Percentiles rank a stretch among this genome's conserved stretches.
Evolutionary conservation across 1,140 invertebrate species (phyloP).

Genomic region (Pogonognathellus flavescens): DNA sequence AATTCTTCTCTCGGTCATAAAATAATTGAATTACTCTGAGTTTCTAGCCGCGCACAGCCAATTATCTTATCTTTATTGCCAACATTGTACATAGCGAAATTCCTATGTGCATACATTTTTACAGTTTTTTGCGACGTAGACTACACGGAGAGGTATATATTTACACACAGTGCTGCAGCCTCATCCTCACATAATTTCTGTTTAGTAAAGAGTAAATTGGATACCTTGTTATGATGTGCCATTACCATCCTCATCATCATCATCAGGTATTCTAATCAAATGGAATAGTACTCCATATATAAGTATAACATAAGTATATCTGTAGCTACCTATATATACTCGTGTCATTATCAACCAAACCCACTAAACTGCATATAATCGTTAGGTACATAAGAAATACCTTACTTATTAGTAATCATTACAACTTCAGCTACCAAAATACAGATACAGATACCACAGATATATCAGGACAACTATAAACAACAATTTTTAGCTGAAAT

Average conservation of each 20-base stretch:
- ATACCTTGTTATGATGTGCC: background rate
- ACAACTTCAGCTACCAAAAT: too few species aligned
- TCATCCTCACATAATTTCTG: background rate
- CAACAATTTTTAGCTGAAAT: background rate
- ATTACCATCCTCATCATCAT: background rate
- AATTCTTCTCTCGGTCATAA: background rate
- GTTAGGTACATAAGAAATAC: too few species aligned
- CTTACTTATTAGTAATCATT: too few species aligned
- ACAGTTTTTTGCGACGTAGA: background rate
- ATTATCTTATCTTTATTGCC: slow-evolving; percentile 39
- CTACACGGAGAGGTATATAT: background rate
- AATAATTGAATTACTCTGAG: slow-evolving; percentile 30
- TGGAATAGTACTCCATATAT: too few species aligned
- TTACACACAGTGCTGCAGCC: too few species aligned
- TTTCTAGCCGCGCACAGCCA: slow-evolving; percentile 15
- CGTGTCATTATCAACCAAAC: too few species aligned
- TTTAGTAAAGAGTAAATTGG: background rate
- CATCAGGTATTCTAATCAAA: too few species aligned
- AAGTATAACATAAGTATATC: too few species aligned
- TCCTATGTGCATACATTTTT: slow-evolving; percentile 14
- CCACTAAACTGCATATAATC: too few species aligned
- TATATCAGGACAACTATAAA: background rate
- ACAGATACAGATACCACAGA: too few species aligned
- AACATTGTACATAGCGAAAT: slow-evolving; percentile 19
- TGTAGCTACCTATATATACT: too few species aligned